Evolutionary conservation across 2,888 invertebrate species (phyloP), one percentile per base, ranked within the genome.

Genomic region (Carpatolechia fugitivella): DNA sequence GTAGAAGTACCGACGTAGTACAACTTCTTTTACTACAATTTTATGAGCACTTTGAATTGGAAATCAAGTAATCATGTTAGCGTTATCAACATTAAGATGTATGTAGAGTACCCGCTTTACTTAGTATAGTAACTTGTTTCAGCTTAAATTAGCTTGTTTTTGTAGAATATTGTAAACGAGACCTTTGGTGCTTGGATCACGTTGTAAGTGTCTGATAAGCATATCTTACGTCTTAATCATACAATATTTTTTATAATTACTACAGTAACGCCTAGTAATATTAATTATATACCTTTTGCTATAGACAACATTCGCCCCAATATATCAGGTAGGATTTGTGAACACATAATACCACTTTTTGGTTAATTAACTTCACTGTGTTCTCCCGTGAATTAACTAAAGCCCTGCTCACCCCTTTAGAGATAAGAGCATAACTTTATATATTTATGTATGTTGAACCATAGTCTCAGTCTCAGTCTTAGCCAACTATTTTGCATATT

Each of bases 41-140:
- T 20, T 44, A 44, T 44, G 44, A 13, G 3, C 16, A 36, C 31
- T 55, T 52, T 46, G 51, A 51, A 55, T 52, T 55, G 55, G 46
- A 38, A 52, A 56, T 56, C 33, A 29, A 29, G 30, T 51, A 36
- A 30, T 56, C 48, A 47, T 52, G 18, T 33, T 50, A 40, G 38
- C 30, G 56, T 31, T 48, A 52, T 46, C 46, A 30, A 31, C 46
- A 46, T 56, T 51, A 55, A 53, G 53, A 33, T 53, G 46, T 53
- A 47, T 54, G 54, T 36, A 48, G 48, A 54, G 38, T 54, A 36
- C 13, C 20, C 29, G 8, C 24, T 36, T 24, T 50, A 24, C 36
- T 50, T 13, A 20, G 50, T 38, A 50, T 13, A 35, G 50, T 38
- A 50, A 50, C 36, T 24, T 50, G 50, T 36, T 20, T 24, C 30